Conservation (phyloP, 2,797 vertebrate genomes). For the Poeciliopsis paucimaculata region DNA sequence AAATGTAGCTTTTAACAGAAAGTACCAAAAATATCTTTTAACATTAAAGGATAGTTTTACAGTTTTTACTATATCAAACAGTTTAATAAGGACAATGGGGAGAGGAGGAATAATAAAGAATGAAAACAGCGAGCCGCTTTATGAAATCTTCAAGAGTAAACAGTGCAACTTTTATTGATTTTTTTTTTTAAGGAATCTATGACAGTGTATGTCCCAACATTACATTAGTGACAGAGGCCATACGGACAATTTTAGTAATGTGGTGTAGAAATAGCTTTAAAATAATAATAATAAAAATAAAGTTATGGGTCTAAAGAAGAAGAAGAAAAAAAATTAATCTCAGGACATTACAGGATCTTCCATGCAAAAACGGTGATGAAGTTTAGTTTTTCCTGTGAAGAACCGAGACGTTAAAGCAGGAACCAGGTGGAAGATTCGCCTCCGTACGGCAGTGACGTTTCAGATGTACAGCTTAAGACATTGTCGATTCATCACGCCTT, state of each 20-base stretch:
- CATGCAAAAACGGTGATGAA: not conserved
- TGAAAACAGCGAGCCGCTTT: not conserved
- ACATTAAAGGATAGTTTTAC: not conserved
- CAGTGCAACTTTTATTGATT: constrained; percentile 80
- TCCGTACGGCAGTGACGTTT: not conserved
- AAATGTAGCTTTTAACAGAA: not conserved
- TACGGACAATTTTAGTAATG: constrained; percentile 7
- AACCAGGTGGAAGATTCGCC: not conserved
- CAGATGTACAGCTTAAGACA: not conserved
- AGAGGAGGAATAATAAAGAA: constrained; percentile 15
- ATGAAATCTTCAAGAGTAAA: constrained; percentile 65
- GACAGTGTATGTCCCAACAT: constrained; percentile 56
- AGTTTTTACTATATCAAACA: too few species aligned
- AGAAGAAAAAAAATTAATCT: not conserved
- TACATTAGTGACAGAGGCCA: not conserved
- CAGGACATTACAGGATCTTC: constrained; percentile 23
- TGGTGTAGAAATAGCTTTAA: constrained; percentile 13
- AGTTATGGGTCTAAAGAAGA: not conserved
- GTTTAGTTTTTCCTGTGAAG: not conserved
- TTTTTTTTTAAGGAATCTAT: constrained; percentile 48
- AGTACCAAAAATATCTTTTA: not conserved
- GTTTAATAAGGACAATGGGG: not conserved
- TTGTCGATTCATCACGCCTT: not conserved
- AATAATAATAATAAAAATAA: constrained; percentile 5
- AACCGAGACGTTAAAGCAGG: not conserved